Evolutionary conservation across 2,888 invertebrate species (phyloP).

Genomic region (Pachydiplax longipennis): DNA sequence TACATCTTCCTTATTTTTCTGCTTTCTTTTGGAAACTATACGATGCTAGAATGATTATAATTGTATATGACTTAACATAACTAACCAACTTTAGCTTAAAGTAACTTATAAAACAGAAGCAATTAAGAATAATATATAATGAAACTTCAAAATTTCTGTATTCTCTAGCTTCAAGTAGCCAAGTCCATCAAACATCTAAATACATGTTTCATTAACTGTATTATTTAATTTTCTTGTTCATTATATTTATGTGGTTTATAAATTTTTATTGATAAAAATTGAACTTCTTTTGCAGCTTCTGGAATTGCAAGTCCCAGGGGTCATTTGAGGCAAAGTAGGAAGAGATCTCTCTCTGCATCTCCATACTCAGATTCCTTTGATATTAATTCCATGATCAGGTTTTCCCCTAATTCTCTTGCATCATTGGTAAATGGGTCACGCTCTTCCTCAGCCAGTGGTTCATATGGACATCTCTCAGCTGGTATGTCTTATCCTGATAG

Average conservation of each 20-base stretch:
- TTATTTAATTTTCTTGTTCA: background rate
- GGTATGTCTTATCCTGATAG: slow-evolving; percentile 63
- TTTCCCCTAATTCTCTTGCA: slow-evolving; percentile 90
- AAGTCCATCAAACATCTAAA: too few species aligned
- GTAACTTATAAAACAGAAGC: too few species aligned
- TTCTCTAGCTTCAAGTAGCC: too few species aligned
- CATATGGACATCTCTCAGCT: slow-evolving; percentile 95
- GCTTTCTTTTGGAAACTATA: too few species aligned
- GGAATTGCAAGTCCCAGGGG: slow-evolving; percentile 74
- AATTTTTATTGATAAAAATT: background rate
- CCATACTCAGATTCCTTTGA: slow-evolving; percentile 95
- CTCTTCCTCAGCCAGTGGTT: slow-evolving; percentile 84
- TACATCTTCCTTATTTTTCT: too few species aligned
- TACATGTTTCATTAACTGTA: background rate
- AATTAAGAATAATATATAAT: too few species aligned
- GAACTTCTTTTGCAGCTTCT: slow-evolving; percentile 61
- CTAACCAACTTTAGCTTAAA: too few species aligned
- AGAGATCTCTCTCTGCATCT: slow-evolving; percentile 93
- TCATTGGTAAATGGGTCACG: slow-evolving; percentile 83
- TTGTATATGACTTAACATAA: too few species aligned
- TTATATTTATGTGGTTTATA: background rate
- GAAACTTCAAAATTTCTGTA: too few species aligned
- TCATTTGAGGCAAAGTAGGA: slow-evolving; percentile 74
- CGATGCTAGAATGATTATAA: too few species aligned
- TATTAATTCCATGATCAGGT: slow-evolving; percentile 93